phyloP scores from a whole-genome alignment of 1,140 invertebrate species.

The Gryon sp. region DNA sequence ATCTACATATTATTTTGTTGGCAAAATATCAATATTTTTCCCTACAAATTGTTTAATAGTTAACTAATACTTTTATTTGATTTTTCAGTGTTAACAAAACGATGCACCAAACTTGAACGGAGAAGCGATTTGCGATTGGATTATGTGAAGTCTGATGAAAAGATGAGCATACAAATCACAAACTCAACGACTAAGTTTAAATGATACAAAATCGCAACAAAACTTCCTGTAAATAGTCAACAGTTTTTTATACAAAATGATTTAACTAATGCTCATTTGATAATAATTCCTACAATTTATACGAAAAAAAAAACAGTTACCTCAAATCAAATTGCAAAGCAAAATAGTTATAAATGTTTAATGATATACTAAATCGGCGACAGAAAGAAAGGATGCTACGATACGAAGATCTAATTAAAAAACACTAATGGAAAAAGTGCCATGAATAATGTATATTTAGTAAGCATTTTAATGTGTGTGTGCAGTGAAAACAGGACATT shows the following conservation, averaged over 20 bases:
- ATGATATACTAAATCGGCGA: conserved; percentile 14
- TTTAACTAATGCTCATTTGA: conserved; percentile 19
- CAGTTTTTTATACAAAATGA: conserved; percentile 32
- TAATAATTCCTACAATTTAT: not conserved
- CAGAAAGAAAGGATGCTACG: conserved; percentile 2
- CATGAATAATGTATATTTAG: conserved; percentile 44
- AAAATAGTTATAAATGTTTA: conserved; percentile 2
- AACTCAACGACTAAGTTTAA: no score
- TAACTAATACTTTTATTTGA: conserved; percentile 1
- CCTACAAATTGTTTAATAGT: no score
- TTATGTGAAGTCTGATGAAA: conserved; percentile 3
- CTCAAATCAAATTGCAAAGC: no score
- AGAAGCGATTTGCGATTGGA: not conserved
- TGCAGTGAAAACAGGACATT: conserved; percentile 7
- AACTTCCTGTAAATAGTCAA: no score
- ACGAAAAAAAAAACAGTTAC: no score
- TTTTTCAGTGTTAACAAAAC: conserved; percentile 6
- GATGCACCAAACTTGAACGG: not conserved
- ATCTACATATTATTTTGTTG: no score
- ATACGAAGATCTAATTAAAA: conserved; percentile 4
- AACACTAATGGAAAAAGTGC: conserved; percentile 44
- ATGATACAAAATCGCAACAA: no score
- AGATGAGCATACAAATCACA: conserved; percentile 31
- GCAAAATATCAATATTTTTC: no score
- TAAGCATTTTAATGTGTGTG: conserved; percentile 13